These are phyloP conservation scores for Drosophila peninsularis DNA, from an alignment of 2,888 invertebrate genomes.

Conservation along the genomic window DNA sequence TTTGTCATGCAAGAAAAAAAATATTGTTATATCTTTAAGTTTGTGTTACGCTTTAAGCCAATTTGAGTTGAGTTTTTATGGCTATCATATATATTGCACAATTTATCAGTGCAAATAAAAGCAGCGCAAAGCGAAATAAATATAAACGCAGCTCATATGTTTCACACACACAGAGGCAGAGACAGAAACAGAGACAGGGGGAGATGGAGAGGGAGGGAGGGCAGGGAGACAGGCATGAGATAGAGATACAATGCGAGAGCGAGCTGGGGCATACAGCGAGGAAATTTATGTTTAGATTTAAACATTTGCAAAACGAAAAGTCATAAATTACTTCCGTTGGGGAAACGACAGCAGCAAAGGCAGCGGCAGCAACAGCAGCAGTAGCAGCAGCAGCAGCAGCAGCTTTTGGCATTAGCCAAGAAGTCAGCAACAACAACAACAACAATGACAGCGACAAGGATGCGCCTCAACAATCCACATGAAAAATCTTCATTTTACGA, in stretches of 20 bases:
- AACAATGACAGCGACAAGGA: conserved; percentile 57
- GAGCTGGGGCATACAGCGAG: conserved; percentile 26
- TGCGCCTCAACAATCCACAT: conserved; percentile 72
- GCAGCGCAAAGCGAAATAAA: conserved; percentile 68
- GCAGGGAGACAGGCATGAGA: conserved; percentile 24
- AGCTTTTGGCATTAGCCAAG: conserved; percentile 70
- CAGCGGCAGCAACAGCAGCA: conserved; percentile 34
- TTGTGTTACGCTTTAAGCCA: conserved; percentile 61
- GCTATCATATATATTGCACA: conserved; percentile 74
- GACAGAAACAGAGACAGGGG: neutral
- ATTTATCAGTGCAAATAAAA: conserved; percentile 78
- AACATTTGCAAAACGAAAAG: conserved; percentile 81
- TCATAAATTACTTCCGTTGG: conserved; percentile 79
- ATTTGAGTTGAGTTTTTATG: conserved; percentile 64
- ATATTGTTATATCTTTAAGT: conserved; percentile 52
- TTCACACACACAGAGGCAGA: conserved; percentile 41
- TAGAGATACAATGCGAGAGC: conserved; percentile 41
- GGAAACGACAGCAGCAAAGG: conserved; percentile 64
- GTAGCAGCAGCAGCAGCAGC: conserved; percentile 25
- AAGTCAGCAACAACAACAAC: conserved; percentile 51
- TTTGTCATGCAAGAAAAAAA: conserved; percentile 57
- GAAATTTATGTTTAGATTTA: conserved; percentile 80
- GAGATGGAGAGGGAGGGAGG: too few relatives aligned
- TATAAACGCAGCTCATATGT: conserved; percentile 73
- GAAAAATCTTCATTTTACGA: conserved; percentile 81